These are phyloP conservation scores for Eriosoma lanigerum DNA, from an alignment of 1,140 invertebrate species.

Conservation along the genomic window DNA sequence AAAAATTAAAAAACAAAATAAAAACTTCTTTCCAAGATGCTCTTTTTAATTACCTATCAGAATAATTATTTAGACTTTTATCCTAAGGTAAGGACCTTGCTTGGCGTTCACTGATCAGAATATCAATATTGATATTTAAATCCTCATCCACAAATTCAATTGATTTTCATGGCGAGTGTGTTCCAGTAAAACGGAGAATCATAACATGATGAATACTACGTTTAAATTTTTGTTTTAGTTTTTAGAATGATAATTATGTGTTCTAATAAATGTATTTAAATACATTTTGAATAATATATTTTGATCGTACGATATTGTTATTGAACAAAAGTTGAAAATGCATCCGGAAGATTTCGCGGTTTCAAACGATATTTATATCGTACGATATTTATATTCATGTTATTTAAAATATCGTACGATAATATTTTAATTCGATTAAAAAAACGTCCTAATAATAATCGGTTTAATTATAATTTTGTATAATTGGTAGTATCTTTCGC, in stretches of 20 bases:
- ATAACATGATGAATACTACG: constrained; percentile 1
- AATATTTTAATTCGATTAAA: constrained; percentile 2
- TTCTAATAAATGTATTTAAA: not conserved
- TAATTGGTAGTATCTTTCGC: no score
- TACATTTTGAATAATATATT: constrained; percentile 1
- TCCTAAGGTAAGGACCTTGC: constrained; percentile 21
- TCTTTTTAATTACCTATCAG: constrained; percentile 24
- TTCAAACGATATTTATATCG: not conserved
- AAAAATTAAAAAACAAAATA: no score
- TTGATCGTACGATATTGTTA: not conserved
- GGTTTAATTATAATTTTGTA: no score
- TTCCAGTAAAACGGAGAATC: not conserved
- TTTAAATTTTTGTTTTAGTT: constrained; percentile 8
- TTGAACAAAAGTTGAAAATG: no score
- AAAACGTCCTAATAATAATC: not conserved
- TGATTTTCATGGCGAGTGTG: not conserved
- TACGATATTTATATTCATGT: not conserved
- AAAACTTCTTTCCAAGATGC: constrained; percentile 20
- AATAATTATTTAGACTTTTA: constrained; percentile 11
- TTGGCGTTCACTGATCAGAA: constrained; percentile 17
- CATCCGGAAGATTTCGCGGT: not conserved
- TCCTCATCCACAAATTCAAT: not conserved
- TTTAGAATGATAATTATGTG: not conserved
- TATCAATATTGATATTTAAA: constrained; percentile 6
- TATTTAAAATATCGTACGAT: no score